phyloP scores from a whole-genome alignment of 2,888 invertebrate species.

The Salpingus planirostris region DNA sequence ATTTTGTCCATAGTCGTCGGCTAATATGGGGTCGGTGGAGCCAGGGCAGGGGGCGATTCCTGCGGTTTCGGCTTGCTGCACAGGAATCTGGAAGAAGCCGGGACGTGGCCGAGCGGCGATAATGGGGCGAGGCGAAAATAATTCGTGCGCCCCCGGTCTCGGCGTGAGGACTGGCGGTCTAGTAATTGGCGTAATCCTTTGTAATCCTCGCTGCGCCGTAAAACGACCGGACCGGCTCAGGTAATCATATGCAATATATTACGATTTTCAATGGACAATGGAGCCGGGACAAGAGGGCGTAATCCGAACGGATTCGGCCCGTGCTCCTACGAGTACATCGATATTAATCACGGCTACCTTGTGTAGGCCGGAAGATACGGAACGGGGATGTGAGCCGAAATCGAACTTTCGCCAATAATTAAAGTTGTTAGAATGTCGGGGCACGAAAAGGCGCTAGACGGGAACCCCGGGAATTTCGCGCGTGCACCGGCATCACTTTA shows the following conservation, averaged over 20 bases:
- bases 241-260: constrained; percentile 24
- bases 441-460: too few species aligned
- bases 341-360: constrained; percentile 22
- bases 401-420: too few species aligned
- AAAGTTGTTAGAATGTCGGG: constrained; percentile 20
- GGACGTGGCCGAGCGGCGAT: too few species aligned
- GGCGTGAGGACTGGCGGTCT: constrained; percentile 5
- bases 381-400: constrained; percentile 8
- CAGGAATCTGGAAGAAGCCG: too few species aligned
- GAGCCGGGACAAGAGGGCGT: constrained; percentile 7
- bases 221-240: constrained; percentile 7
- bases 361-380: constrained; percentile 8
- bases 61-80: too few species aligned
- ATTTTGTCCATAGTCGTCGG: too few species aligned
- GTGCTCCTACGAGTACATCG: constrained; percentile 5
- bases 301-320: constrained; percentile 7
- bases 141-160: too few species aligned
- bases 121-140: too few species aligned
- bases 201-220: constrained; percentile 18
- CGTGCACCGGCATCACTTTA: constrained; percentile 15
- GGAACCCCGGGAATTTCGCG: too few species aligned
- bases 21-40: too few species aligned
- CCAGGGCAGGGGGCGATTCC: too few species aligned
- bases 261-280: constrained; percentile 18
- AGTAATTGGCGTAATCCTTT: constrained; percentile 25